Base-by-base conservation (phyloP, 2,113 vertebrate genomes). In the Chinchilla lanigera region DNA sequence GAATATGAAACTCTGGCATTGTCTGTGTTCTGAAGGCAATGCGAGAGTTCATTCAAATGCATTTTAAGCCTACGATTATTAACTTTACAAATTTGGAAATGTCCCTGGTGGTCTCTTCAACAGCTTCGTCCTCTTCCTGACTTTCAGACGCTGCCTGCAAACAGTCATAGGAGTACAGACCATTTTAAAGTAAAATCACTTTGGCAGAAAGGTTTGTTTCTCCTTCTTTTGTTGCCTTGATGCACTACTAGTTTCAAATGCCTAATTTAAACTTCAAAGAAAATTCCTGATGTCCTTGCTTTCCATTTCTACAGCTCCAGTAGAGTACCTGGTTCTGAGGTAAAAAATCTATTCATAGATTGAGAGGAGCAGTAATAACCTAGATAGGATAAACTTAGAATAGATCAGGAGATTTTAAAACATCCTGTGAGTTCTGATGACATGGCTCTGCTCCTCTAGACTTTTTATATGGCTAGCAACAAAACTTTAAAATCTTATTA, bases 121-220 rank as follows among this genome's bases (percentile, higher is more conserved):
- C 97, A 95, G 56, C 85, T 94, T 8, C 98, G 98, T 98, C 97
- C 97, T 98, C 96, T 96, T 96, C 81, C 92, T 98, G 98, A 98
- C 98, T 98, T 99, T 98, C 96, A 98, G 4, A 97, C 87, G 93
- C 92, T 96, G 0, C 0, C 94, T 98, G 80, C 97, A 97, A 94
- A 98, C 95, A 98, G 94, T 97, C 81, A 84, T 73, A 86, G 83
- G 96, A 97, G 94, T 71, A 94, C 63, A 98, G 98, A 96, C 86
- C 92, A 98, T 98, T 98, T 98, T 95, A 98, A 96, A 97, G 97
- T 97, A 97, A 97, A 97, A 98, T 98, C 97, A 98, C 92, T 94
- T 97, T 96, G 90, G 90, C 96, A 91, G 44, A 97, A 95, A 80
- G 96, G 86, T 91, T 98, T 75, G 67, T 95, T 98, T 98, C 87